Evolutionary conservation across 2,797 vertebrate genomes (phyloP), one percentile per base, ranked within the genome.

Genomic region (Ctenosaura bakeri): DNA sequence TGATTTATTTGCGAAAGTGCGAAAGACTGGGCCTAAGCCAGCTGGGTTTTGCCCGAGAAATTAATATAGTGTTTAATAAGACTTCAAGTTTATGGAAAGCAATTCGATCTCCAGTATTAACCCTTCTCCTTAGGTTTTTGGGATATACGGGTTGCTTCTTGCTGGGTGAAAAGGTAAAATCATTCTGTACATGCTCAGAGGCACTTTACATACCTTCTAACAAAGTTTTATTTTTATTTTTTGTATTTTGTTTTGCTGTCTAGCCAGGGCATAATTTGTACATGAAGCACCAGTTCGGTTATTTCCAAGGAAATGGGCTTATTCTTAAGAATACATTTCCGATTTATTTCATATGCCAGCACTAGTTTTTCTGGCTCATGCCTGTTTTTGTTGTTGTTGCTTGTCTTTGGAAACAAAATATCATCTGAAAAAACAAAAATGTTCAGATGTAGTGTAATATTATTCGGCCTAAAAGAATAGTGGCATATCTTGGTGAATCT

Each of bases 221-320:
- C 77, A 32, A 54, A 14, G 32, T 12, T 73, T 73, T 73, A 46
- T 46, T 46, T 46, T 46, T 46, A 46, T 46, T 46, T 46, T 46
- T 46, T 46, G 13, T 10, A 29, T 18, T 12, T 16, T 80, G 13
- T 4, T 78, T 46, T 8, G 20, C 42, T 42, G 38, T 42, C 74
- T 26, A 24, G 22, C 4, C 1, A 24, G 50, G 22, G 5, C 42
- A 46, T 26, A 50, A 42, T 22, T 78, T 78, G 76, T 26, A 50
- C 26, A 46, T 38, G 50, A 54, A 14, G 56, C 84, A 42, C 84
- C 71, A 83, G 90, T 92, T 88, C 89, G 46, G 87, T 93, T 93
- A 92, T 81, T 93, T n/a, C 79, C 91, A 71, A 81, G 88, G 84
- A 91, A 71, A 35, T 12, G 3, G 52, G 38, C 62, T 82, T 10